Conservation (phyloP, 2,797 vertebrate genomes). For the Syngnathus acus region DNA sequence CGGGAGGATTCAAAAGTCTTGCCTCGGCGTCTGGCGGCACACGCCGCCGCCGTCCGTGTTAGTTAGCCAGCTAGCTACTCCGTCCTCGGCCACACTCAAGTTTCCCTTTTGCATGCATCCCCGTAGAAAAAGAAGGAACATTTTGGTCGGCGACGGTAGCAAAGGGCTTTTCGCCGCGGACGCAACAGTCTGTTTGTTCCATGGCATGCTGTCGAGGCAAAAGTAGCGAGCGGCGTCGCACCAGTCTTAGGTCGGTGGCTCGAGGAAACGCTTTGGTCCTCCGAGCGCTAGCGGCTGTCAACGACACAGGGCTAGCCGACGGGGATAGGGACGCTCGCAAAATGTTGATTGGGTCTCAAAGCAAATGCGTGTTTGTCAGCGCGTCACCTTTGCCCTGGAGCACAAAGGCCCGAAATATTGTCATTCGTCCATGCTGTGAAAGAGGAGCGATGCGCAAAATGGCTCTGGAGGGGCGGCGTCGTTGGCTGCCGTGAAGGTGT, state of each 20-base stretch:
- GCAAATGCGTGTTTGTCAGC: not conserved
- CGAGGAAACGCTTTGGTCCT: too few species aligned
- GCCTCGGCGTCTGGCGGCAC: slow-evolving; percentile 38
- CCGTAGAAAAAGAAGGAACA: slow-evolving; percentile 31
- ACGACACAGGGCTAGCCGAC: not conserved
- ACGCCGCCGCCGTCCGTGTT: slow-evolving; percentile 3
- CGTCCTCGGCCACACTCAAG: slow-evolving; percentile 43
- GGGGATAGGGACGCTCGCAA: too few species aligned
- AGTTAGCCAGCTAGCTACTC: slow-evolving; percentile 21
- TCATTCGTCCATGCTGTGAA: not conserved
- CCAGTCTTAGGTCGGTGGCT: not conserved
- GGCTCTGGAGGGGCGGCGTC: slow-evolving; percentile 35
- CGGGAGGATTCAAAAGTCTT: slow-evolving; percentile 36
- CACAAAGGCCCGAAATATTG: not conserved
- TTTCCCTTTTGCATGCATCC: slow-evolving; percentile 59
- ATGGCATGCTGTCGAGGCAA: slow-evolving; percentile 5
- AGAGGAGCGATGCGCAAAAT: not conserved
- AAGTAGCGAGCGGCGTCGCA: not conserved
- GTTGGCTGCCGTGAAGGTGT: slow-evolving; percentile 45
- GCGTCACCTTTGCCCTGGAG: not conserved
- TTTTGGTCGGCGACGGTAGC: slow-evolving; percentile 13
- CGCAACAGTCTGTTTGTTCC: slow-evolving; percentile 3
- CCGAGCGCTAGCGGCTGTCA: not conserved
- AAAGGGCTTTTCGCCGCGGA: not conserved
- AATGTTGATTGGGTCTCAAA: not conserved